Percentiles rank a stretch among this genome's conserved stretches.
Evolutionary conservation across 1,140 invertebrate genomes (phyloP).

Genomic region (Asbolus verrucosus): DNA sequence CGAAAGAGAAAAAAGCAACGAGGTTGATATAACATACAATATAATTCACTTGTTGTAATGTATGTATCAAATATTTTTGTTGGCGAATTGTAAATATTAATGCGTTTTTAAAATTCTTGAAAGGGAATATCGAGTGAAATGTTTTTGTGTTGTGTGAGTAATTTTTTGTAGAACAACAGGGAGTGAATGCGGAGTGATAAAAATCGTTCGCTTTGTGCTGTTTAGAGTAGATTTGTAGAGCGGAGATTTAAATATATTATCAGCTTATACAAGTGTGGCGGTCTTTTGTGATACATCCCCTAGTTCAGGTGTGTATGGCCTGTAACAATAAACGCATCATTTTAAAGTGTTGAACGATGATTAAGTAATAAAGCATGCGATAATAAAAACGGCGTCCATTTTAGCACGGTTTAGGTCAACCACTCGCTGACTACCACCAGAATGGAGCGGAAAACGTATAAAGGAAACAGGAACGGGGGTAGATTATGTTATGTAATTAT

Average conservation of each 20-base stretch:
- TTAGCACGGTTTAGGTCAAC: slow-evolving; percentile 26
- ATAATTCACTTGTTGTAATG: no score
- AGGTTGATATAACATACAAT: no score
- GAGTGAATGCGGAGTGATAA: no score
- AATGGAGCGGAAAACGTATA: slow-evolving; percentile 39
- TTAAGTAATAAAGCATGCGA: slow-evolving; percentile 52
- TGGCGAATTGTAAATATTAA: no score
- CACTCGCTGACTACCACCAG: slow-evolving; percentile 5
- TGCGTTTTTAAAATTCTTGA: no score
- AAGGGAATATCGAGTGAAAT: no score
- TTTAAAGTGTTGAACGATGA: slow-evolving; percentile 41
- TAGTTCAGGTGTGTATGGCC: slow-evolving; percentile 13
- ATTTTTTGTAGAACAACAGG: no score
- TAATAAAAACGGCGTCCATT: slow-evolving; percentile 43
- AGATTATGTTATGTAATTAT: slow-evolving; percentile 49
- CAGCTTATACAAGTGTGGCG: not conserved
- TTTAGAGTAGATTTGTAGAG: no score
- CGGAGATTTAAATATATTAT: slow-evolving; percentile 6
- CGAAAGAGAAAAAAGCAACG: no score
- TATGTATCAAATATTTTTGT: no score
- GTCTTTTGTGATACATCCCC: slow-evolving; percentile 7
- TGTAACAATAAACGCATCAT: slow-evolving; percentile 35
- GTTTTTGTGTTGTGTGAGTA: no score
- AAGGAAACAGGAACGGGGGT: slow-evolving; percentile 34
- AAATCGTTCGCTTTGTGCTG: no score